These are phyloP conservation scores for Pangasius macronema DNA, from an alignment of 2,797 vertebrate genomes.

Conservation along the genomic window DNA sequence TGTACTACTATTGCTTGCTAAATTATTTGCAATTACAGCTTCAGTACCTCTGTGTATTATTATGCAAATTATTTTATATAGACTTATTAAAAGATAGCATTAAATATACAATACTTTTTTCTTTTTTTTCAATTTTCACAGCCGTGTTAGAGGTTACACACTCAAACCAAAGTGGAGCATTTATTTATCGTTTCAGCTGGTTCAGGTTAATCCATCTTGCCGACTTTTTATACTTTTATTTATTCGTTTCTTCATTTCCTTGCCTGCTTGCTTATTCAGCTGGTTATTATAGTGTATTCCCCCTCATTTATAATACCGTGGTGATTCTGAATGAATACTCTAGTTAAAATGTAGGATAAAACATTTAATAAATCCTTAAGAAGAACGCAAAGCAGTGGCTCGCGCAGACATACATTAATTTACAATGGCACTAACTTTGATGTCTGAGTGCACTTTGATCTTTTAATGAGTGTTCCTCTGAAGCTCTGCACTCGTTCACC, in stretches of 20 bases:
- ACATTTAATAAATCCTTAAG: conserved; percentile 20
- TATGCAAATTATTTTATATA: not conserved
- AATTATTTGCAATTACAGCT: not conserved
- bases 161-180: not conserved
- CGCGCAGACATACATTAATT: conserved; percentile 60
- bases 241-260: not conserved
- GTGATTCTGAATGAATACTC: not conserved
- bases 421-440: conserved; percentile 62
- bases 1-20: not conserved
- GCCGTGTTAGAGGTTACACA: not conserved
- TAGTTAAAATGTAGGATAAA: not conserved
- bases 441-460: conserved; percentile 70
- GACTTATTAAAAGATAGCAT: not conserved
- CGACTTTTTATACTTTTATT: not conserved
- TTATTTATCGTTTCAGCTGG: not conserved
- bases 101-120: not conserved
- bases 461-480: conserved; percentile 69
- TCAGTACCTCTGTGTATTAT: not conserved
- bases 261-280: not conserved
- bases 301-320: not conserved
- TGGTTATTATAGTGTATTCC: not conserved
- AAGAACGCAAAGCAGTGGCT: conserved; percentile 3
- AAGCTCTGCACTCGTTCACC: conserved; percentile 53
- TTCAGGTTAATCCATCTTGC: not conserved
- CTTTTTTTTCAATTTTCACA: not conserved